phyloP scores from a whole-genome alignment of 2,113 vertebrate genomes.

The Beaufortia kweichowensis region DNA sequence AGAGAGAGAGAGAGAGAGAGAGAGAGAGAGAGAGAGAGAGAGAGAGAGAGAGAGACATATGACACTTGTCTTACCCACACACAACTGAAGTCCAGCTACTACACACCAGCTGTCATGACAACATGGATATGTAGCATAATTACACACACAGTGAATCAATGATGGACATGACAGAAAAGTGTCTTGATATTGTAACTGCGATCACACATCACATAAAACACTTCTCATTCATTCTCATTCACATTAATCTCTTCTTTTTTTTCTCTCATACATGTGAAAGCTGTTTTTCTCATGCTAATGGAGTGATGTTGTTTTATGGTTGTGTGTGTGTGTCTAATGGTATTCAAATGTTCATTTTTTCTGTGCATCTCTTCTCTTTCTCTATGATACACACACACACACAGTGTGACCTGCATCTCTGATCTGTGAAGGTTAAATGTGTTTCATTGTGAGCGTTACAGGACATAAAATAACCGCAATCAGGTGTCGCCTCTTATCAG shows the following conservation, averaged over 20 bases:
- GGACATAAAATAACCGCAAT: neutral
- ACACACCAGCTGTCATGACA: slow-evolving; percentile 45
- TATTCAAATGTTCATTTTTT: slow-evolving; percentile 27
- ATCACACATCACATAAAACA: neutral
- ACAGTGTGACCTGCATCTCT: neutral
- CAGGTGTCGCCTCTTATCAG: slow-evolving; percentile 28
- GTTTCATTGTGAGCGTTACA: neutral
- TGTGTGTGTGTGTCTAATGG: slow-evolving; percentile 7
- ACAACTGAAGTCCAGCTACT: slow-evolving; percentile 29
- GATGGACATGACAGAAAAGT: neutral
- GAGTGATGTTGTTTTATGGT: too few relatives aligned
- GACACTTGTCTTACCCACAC: slow-evolving; percentile 31
- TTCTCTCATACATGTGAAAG: neutral
- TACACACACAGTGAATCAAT: too few relatives aligned
- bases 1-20: slow-evolving; percentile 12
- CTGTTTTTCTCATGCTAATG: slow-evolving; percentile 44
- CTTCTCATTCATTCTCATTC: neutral
- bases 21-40: slow-evolving; percentile 17
- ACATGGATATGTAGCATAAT: slow-evolving; percentile 31
- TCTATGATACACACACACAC: too few relatives aligned
- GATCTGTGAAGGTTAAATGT: slow-evolving; percentile 9
- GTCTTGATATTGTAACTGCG: too few relatives aligned
- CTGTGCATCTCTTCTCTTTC: neutral
- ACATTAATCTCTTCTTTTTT: neutral
- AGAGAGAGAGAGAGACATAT: slow-evolving; percentile 1